Evolutionary conservation across 1,140 invertebrate species (phyloP).

Genomic region (Camponotus pennsylvanicus): DNA sequence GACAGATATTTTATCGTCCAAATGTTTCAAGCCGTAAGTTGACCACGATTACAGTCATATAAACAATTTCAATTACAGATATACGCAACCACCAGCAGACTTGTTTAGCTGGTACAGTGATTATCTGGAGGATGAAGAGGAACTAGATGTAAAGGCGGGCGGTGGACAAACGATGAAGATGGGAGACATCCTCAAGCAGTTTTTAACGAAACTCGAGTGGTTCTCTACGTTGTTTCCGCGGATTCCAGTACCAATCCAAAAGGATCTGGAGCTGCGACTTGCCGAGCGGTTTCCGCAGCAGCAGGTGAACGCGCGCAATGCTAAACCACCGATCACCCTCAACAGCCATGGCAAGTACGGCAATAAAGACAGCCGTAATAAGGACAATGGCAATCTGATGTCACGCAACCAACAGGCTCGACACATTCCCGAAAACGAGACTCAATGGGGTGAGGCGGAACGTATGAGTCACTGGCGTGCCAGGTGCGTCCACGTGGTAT

Average conservation of each 20-base stretch:
- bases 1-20: background rate
- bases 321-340: constrained; percentile 83
- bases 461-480: constrained; percentile 85
- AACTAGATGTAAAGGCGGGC: constrained; percentile 98
- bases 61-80: constrained; percentile 87
- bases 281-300: constrained; percentile 87
- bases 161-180: constrained; percentile 98
- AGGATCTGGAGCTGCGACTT: constrained; percentile 93
- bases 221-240: constrained; percentile 99
- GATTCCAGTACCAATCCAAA: constrained; percentile 99
- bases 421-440: constrained; percentile 86
- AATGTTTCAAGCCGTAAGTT: background rate
- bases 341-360: constrained; percentile 84
- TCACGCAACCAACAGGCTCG: constrained; percentile 78
- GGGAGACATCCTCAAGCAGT: constrained; percentile 96
- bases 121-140: constrained; percentile 98
- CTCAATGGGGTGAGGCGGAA: constrained; percentile 86
- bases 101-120: constrained; percentile 98
- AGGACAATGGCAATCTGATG: constrained; percentile 78
- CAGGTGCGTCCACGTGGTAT: constrained; percentile 86
- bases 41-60: constrained; percentile 43
- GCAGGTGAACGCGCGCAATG: constrained; percentile 80
- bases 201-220: constrained; percentile 98
- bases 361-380: constrained; percentile 75
- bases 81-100: constrained; percentile 98